Evolutionary conservation across 2,797 vertebrate species (phyloP).

Genomic region (Ctenosaura bakeri): DNA sequence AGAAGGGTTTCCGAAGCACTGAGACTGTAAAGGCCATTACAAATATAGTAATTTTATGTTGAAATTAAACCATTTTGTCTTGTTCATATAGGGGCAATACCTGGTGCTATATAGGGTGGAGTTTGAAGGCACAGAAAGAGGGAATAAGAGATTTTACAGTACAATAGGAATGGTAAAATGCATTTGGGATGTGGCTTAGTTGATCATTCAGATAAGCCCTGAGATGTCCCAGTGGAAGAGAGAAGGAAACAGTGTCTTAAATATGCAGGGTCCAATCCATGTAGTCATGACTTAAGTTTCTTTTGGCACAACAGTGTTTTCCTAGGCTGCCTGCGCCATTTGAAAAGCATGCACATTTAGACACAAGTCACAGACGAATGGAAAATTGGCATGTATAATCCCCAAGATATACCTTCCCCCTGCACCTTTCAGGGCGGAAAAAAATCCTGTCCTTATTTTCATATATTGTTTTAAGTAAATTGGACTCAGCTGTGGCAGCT

Average conservation of each 20-base stretch:
- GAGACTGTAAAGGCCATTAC: not conserved
- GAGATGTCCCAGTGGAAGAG: not conserved
- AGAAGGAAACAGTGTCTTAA: not conserved
- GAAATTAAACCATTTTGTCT: not conserved
- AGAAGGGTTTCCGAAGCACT: not conserved
- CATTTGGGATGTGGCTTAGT: not conserved
- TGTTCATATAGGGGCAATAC: not conserved
- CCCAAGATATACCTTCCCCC: slow-evolving; percentile 39
- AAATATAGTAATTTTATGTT: not conserved
- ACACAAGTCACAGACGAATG: slow-evolving; percentile 27
- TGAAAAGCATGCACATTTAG: slow-evolving; percentile 2
- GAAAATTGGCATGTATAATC: slow-evolving; percentile 19
- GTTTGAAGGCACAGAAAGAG: not conserved
- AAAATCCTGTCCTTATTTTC: slow-evolving; percentile 56
- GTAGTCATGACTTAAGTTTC: not conserved
- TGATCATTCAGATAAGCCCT: not conserved
- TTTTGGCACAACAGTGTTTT: slow-evolving; percentile 40
- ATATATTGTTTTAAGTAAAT: slow-evolving; percentile 71
- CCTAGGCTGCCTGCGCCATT: not conserved
- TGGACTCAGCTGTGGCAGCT: slow-evolving; percentile 67
- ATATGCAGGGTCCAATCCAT: slow-evolving; percentile 43
- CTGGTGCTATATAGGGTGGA: not conserved
- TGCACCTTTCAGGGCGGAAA: too few relatives aligned
- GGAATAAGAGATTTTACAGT: not conserved
- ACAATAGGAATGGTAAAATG: not conserved